These are phyloP conservation scores for Gadopsis marmoratus DNA, from an alignment of 2,797 vertebrate genomes.

Conservation along the genomic window DNA sequence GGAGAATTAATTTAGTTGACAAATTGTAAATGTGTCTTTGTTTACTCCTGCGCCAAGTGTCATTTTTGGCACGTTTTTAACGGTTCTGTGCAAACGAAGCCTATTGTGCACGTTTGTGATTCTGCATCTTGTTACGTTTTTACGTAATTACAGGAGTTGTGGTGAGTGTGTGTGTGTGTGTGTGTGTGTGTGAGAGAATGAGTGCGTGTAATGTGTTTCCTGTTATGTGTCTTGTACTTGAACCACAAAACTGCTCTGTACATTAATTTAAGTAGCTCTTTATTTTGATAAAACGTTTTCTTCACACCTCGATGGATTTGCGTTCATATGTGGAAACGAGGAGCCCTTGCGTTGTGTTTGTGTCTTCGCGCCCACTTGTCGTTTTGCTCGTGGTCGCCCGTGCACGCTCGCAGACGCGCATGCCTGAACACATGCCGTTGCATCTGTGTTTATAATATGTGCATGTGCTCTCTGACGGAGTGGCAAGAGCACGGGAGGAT, in stretches of 20 bases:
- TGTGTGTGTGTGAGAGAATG: background rate
- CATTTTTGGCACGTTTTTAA: background rate
- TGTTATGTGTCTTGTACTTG: background rate
- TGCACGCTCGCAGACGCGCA: constrained; percentile 23
- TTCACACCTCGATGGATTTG: background rate
- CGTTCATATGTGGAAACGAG: constrained; percentile 15
- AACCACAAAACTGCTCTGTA: background rate
- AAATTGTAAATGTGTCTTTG: too few relatives aligned
- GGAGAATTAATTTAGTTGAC: too few relatives aligned
- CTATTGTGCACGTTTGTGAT: too few relatives aligned
- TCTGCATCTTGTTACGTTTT: too few relatives aligned
- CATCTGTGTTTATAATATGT: constrained; percentile 58
- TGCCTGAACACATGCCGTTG: constrained; percentile 50
- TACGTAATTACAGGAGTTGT: background rate
- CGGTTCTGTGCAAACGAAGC: too few relatives aligned
- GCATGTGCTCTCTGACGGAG: constrained; percentile 51
- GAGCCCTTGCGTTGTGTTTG: constrained; percentile 3
- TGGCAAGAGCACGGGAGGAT: constrained; percentile 55
- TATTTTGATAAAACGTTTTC: background rate
- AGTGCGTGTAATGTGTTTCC: background rate
- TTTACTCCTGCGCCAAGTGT: too few relatives aligned
- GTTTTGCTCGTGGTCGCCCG: constrained; percentile 2
- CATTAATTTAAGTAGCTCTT: background rate
- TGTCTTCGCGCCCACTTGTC: constrained; percentile 1
- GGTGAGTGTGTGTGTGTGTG: too few relatives aligned